Evolutionary conservation across 1,140 invertebrate genomes (phyloP).

Genomic region (Sweltsa coloradensis): DNA sequence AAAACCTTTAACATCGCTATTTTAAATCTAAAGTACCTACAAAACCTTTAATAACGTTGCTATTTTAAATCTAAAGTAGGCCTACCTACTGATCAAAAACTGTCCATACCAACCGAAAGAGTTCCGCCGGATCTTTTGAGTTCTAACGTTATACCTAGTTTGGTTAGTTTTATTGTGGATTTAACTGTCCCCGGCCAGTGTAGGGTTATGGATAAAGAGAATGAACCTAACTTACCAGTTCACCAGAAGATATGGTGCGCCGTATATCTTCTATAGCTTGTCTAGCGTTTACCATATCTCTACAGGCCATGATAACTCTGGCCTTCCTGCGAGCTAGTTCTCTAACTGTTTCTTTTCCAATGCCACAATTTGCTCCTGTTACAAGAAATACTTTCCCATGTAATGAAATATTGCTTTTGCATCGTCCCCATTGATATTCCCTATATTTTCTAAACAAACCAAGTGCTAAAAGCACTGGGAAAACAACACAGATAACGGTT

Average conservation of each 20-base stretch:
- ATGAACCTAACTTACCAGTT: slow-evolving; percentile 37
- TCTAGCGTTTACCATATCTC: slow-evolving; percentile 45
- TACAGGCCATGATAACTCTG: slow-evolving; percentile 60
- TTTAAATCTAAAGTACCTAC: too few relatives aligned
- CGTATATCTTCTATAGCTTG: slow-evolving; percentile 47
- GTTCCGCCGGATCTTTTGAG: too few relatives aligned
- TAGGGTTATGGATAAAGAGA: too few relatives aligned
- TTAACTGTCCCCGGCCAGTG: too few relatives aligned
- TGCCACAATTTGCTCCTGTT: slow-evolving; percentile 68
- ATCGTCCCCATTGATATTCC: slow-evolving; percentile 33
- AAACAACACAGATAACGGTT: slow-evolving; percentile 27
- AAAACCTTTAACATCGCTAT: too few relatives aligned
- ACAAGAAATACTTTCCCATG: slow-evolving; percentile 54
- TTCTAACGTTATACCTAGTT: too few relatives aligned
- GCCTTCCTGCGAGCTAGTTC: slow-evolving; percentile 51
- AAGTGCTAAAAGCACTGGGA: slow-evolving; percentile 28
- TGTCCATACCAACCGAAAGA: too few relatives aligned
- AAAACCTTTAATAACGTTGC: too few relatives aligned
- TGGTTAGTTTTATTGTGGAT: too few relatives aligned
- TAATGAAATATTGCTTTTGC: slow-evolving; percentile 28
- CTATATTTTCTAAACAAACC: slow-evolving; percentile 33
- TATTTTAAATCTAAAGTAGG: too few relatives aligned
- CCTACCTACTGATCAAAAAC: too few relatives aligned
- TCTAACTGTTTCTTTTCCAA: slow-evolving; percentile 61
- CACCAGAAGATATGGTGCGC: slow-evolving; percentile 34